A percentile compares a stretch with the other conserved stretches of the same genome.
Evolutionary conservation across 2,113 vertebrate genomes (phyloP).

Genomic region (Ibidorhyncha struthersii): DNA sequence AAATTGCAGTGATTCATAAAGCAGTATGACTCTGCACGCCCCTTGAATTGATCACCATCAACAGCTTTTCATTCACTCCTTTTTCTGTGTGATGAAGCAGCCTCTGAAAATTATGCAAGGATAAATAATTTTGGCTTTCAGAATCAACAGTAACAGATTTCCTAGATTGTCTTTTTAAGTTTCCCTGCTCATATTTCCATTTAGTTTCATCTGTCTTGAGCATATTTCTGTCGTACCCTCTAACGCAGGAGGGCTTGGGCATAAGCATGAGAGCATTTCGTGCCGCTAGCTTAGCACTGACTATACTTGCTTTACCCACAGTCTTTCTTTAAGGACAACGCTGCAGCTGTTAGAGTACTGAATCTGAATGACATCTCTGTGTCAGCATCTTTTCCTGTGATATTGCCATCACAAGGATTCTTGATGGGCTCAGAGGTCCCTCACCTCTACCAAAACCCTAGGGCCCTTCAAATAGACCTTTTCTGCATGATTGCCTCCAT

Average conservation of each 20-base stretch:
- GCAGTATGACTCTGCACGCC: not conserved
- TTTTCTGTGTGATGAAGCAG: not conserved
- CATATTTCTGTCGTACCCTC: not conserved
- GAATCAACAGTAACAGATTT: not conserved
- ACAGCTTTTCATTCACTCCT: not conserved
- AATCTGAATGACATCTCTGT: not conserved
- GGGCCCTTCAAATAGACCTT: not conserved
- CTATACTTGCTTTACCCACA: not conserved
- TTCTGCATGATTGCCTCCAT: rapidly evolving
- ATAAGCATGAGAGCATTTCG: not conserved
- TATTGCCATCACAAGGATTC: not conserved
- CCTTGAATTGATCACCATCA: not conserved
- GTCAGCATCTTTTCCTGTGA: not conserved
- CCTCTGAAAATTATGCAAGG: not conserved
- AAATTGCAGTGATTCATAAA: not conserved
- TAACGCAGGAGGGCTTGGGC: not conserved
- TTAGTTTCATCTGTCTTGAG: not conserved
- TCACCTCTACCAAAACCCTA: not conserved
- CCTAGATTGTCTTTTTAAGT: not conserved
- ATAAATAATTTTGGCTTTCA: not conserved
- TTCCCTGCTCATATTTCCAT: not conserved
- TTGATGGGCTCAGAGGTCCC: not conserved
- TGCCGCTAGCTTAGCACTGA: not conserved
- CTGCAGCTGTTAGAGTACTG: not conserved
- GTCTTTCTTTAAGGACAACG: not conserved